Conservation (phyloP, 2,888 invertebrate species). For the Thalpophila matura region DNA sequence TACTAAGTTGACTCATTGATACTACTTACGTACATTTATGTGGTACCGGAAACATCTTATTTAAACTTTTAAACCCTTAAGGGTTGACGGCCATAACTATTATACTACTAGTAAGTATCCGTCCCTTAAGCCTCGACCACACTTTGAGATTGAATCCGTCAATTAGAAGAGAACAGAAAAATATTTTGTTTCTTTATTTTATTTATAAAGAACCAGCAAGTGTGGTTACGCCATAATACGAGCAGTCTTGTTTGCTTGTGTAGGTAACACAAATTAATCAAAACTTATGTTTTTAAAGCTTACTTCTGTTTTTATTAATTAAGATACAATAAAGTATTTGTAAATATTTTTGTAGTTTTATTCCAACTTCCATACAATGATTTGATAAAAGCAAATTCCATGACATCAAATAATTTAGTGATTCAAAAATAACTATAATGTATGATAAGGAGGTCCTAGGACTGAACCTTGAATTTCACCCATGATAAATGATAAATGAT, state of each 20-base stretch:
- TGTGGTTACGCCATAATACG: conserved; percentile 42
- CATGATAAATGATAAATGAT: no score
- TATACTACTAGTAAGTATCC: conserved; percentile 43
- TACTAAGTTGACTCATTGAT: not conserved
- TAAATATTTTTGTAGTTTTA: conserved; percentile 36
- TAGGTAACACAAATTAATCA: conserved; percentile 45
- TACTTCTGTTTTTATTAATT: conserved; percentile 57
- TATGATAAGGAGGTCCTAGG: no score
- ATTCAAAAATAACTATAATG: no score
- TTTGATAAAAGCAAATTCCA: no score
- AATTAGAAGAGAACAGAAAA: conserved; percentile 42
- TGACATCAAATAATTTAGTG: no score
- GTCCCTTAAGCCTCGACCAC: conserved; percentile 50
- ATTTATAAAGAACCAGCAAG: conserved; percentile 17
- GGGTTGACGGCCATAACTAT: conserved; percentile 39
- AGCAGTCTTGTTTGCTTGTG: conserved; percentile 45
- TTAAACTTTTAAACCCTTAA: conserved; percentile 8
- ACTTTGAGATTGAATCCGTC: conserved; percentile 49
- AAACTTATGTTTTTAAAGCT: conserved; percentile 52
- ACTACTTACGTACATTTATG: not conserved
- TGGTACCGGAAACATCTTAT: conserved; percentile 8
- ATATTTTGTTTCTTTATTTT: conserved; percentile 35
- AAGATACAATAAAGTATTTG: conserved; percentile 65
- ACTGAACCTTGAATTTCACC: no score
- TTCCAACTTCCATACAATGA: not conserved